Evolutionary conservation across 1,140 invertebrate genomes (phyloP), one percentile per base, ranked within the genome.

Genomic region (Sarcophaga bullata): DNA sequence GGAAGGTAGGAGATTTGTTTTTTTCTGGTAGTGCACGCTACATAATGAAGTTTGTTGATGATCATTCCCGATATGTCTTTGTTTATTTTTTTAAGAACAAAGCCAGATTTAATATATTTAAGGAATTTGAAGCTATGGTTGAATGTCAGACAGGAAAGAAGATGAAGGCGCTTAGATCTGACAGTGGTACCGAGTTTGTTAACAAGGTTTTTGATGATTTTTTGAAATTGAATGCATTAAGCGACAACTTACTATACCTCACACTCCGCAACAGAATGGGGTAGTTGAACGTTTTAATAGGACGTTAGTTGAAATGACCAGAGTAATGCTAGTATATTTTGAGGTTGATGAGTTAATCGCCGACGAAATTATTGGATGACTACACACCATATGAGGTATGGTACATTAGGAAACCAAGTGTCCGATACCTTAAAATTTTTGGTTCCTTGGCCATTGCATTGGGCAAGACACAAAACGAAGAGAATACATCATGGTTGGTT

Each of bases 341-440:
- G n/a, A n/a, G n/a, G n/a, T n/a, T n/a, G n/a, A n/a, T n/a, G n/a
- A n/a, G n/a, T n/a, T 46, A 83, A 80, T 81, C 80, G 80, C 80
- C 82, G 86, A 73, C 81, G 62, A 54, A 62, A 19, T 37, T 37
- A 10, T 47, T 80, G 25, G 76, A 90, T 87, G 11, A 89, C 89
- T 9, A 90, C 82, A 52, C 86, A 11, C 91, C 88, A 81, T 85
- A 82, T 80, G 84, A 85, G 11, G 11, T 54, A 7, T 82, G 68
- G 68, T 73, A 37, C 58, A 37, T n/a, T 8, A 15, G 73, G 10
- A 78, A 82, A 47, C 72, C 72, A 46, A 46, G 6, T 46, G 81
- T 82, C n/a, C 17, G 37, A 15, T 37, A 76, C 58, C 52, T 82
- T 8, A 54, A 37, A 76, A n/a, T 62, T 6, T 82, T 82, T 82